Conservation (phyloP, 2,113 vertebrate species). For the Odocoileus hemionus region DNA sequence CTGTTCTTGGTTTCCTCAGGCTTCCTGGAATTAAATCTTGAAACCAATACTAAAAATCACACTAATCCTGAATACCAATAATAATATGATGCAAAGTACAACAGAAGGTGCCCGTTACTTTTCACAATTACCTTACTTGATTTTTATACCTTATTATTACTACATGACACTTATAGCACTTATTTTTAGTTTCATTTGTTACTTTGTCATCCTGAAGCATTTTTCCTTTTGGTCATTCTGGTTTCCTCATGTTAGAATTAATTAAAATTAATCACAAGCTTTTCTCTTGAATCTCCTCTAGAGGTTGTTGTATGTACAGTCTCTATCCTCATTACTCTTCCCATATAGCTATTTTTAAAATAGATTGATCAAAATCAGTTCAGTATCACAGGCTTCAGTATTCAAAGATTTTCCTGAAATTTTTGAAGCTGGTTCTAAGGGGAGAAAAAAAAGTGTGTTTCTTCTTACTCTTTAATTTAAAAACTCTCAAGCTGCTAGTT, state of each 20-base stretch:
- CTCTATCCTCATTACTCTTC: neutral
- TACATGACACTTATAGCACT: neutral
- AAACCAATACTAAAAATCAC: neutral
- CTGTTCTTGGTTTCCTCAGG: accelerated
- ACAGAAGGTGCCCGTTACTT: neutral
- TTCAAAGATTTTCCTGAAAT: neutral
- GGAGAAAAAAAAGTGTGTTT: neutral
- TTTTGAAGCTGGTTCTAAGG: conserved; percentile 24
- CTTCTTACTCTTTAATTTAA: neutral
- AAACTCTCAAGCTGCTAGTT: neutral
- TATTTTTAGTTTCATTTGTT: neutral
- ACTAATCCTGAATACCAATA: neutral
- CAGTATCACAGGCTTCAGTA: neutral
- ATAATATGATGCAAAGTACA: neutral
- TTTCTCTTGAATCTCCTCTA: neutral
- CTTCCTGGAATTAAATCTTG: neutral
- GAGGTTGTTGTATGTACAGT: neutral
- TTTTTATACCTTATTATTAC: neutral
- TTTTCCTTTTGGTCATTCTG: neutral
- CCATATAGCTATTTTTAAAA: neutral
- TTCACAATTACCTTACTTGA: neutral
- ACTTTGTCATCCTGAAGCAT: neutral
- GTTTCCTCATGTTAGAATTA: neutral
- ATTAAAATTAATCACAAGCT: conserved; percentile 22
- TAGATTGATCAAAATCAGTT: conserved; percentile 18